Evolutionary conservation across 2,113 vertebrate genomes (phyloP), one percentile per base, ranked within the genome.

Genomic region (Protomyctophum bolini): DNA sequence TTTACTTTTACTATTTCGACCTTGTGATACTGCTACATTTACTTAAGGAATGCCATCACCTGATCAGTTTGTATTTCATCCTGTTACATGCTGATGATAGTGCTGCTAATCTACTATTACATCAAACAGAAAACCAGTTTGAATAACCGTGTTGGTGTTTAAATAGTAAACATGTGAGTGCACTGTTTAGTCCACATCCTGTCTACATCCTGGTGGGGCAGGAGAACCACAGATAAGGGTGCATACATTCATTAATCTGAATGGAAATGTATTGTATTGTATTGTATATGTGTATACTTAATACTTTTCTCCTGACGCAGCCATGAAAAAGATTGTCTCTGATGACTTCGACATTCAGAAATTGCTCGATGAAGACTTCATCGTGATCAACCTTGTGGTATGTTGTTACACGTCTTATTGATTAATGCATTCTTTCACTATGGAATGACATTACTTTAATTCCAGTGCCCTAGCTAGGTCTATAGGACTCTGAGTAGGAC

Each of bases 341-440:
- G 95, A 96, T 58, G 77, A 92, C 72, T 90, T 93, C 50, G 93
- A 96, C 0, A 83, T 99, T 66, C 97, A 98, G 91, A 97, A 92
- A 80, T 0, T 90, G 70, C 94, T 95, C 0, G 95, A 94, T 64
- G 92, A 98, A 15, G 93, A 96, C 41, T 97, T 98, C 63, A 41
- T 99, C 50, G 83, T 97, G 50, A 92, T 99, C 61, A 99, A 99
- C 81, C 91, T 99, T 33, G 75, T 98, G 83, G 98, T 98, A 87
- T 90, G 95, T 94, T 29, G 95, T 94, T 29, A 12, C 6, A 28
- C 1, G n/a, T 6, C 21, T 63, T 61, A 41, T 41, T 41, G 33
- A 41, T 41, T 41, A 41, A 41, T 41, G 33, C 33, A 41, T 41
- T 41, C 1, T 41, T 41, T 41, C 4, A 41, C 33, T 41, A 41